phyloP scores from a whole-genome alignment of 2,888 invertebrate species.

The Criorhina ranunculi region DNA sequence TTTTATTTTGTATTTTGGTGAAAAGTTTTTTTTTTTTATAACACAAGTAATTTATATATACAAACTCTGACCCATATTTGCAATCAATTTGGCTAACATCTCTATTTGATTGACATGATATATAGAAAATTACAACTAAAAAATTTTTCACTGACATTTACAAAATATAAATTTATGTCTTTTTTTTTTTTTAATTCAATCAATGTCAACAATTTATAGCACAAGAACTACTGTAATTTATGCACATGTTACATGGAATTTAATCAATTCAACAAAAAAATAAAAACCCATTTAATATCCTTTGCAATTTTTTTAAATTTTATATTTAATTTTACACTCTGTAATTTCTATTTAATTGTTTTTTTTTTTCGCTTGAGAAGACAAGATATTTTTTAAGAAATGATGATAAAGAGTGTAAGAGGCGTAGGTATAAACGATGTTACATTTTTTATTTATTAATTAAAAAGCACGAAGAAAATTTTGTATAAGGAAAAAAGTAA shows the following conservation, averaged over 20 bases:
- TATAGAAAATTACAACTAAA: slow-evolving; percentile 9
- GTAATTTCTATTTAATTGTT: slow-evolving; percentile 6
- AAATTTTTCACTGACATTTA: slow-evolving; percentile 60
- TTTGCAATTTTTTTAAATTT: not conserved
- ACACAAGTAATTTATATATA: slow-evolving; percentile 29
- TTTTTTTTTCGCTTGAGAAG: slow-evolving; percentile 21
- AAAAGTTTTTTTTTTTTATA: slow-evolving; percentile 39
- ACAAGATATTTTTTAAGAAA: slow-evolving; percentile 7
- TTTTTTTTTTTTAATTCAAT: slow-evolving; percentile 37
- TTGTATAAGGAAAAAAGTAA: slow-evolving; percentile 24
- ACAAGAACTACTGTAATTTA: slow-evolving; percentile 53
- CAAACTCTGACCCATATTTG: slow-evolving; percentile 63
- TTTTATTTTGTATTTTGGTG: slow-evolving; percentile 46
- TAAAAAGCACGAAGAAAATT: slow-evolving; percentile 13
- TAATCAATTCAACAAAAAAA: slow-evolving; percentile 21
- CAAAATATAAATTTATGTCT: no score
- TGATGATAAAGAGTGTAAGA: slow-evolving; percentile 17
- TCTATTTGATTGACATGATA: slow-evolving; percentile 40
- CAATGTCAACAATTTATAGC: slow-evolving; percentile 31
- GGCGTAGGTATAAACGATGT: slow-evolving; percentile 1
- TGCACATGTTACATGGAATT: slow-evolving; percentile 67
- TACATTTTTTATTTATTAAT: slow-evolving; percentile 15
- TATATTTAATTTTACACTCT: slow-evolving; percentile 6
- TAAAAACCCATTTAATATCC: not conserved
- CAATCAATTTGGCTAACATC: slow-evolving; percentile 48